phyloP scores from a whole-genome alignment of 2,888 invertebrate species.

The Podabrus alpinus region DNA sequence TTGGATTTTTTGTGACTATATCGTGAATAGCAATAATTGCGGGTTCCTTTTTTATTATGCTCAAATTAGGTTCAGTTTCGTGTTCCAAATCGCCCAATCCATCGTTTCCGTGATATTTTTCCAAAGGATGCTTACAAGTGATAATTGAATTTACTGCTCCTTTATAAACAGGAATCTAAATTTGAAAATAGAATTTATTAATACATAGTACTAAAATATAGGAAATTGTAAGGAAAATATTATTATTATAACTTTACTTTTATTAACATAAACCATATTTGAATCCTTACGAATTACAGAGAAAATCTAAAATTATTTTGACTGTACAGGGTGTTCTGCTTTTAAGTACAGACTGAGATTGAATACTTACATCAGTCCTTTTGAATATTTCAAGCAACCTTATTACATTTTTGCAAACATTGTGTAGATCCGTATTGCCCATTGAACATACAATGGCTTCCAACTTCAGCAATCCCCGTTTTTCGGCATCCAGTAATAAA shows the following conservation, averaged over 20 bases:
- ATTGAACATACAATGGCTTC: conserved; percentile 73
- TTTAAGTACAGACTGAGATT: neutral
- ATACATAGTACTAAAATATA: no score
- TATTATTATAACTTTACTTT: no score
- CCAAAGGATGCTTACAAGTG: conserved; percentile 47
- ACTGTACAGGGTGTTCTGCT: neutral
- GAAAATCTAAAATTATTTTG: no score
- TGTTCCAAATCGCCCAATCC: conserved; percentile 68
- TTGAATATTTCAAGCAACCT: conserved; percentile 65
- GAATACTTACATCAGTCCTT: conserved; percentile 62
- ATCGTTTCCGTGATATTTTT: conserved; percentile 67
- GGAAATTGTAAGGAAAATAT: no score
- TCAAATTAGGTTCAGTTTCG: conserved; percentile 36
- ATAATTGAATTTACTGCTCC: conserved; percentile 62
- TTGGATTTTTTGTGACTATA: conserved; percentile 61
- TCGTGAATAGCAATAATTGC: conserved; percentile 66
- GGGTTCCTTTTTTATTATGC: conserved; percentile 36
- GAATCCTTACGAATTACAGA: no score
- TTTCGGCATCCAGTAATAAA: conserved; percentile 60
- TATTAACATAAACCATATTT: no score
- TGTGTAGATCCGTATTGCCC: conserved; percentile 72
- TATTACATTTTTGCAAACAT: conserved; percentile 70
- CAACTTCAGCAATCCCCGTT: conserved; percentile 55
- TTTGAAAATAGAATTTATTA: neutral
- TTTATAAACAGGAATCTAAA: conserved; percentile 71